Percentiles rank a stretch among this genome's conserved stretches.
Conservation (phyloP, 2,888 invertebrate genomes). For the Dicycla oo region DNA sequence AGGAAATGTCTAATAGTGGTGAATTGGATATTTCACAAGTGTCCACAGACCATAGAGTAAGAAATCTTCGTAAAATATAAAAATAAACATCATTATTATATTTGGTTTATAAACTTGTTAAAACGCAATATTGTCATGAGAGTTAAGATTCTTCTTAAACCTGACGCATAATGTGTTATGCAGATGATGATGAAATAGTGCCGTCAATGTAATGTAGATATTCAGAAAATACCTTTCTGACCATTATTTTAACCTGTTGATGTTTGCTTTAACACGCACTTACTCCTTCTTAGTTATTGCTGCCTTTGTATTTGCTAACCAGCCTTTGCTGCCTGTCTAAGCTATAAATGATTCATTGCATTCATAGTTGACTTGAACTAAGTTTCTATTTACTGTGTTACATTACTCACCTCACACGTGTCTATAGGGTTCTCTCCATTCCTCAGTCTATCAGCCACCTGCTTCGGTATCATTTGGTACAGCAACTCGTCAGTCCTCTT, state of each 20-base stretch:
- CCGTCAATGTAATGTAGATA: no score
- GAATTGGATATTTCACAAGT: not conserved
- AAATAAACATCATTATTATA: no score
- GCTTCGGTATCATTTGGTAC: slow-evolving; percentile 99
- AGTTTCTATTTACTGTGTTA: not conserved
- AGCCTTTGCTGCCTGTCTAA: no score
- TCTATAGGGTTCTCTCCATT: slow-evolving; percentile 99
- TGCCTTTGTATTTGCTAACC: not conserved
- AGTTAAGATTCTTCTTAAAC: not conserved
- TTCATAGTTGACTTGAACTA: not conserved
- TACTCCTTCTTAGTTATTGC: not conserved
- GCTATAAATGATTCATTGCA: not conserved
- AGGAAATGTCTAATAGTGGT: not conserved
- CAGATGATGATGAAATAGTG: no score
- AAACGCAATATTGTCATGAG: not conserved
- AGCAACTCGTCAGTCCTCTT: slow-evolving; percentile 97
- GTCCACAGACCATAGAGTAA: no score
- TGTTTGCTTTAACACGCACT: not conserved
- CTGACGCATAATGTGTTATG: not conserved
- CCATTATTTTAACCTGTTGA: not conserved
- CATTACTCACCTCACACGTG: slow-evolving; percentile 96
- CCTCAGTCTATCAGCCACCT: slow-evolving; percentile 97
- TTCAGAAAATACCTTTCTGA: no score
- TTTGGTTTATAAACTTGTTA: not conserved
- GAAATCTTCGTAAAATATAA: no score